Conservation (phyloP, 2,113 vertebrate genomes). For the Oenanthe oenanthe region DNA sequence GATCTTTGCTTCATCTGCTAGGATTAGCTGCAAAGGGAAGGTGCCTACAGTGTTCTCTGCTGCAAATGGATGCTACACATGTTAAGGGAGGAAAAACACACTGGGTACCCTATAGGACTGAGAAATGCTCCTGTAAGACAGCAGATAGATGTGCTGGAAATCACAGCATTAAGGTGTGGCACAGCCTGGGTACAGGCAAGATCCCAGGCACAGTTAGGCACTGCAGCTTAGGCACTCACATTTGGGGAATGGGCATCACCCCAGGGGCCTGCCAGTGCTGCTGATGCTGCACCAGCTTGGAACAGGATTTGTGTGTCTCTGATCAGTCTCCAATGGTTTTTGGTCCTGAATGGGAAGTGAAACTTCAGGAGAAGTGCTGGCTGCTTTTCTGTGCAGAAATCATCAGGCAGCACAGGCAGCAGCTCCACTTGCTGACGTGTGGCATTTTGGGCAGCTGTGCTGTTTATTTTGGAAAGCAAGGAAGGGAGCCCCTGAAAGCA, state of each 20-base stretch:
- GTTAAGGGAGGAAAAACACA: background rate
- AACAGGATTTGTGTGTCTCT: background rate
- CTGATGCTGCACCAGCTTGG: background rate
- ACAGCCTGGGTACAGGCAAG: background rate
- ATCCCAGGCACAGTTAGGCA: background rate
- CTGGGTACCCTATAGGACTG: background rate
- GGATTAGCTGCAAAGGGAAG: background rate
- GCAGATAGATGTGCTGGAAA: background rate
- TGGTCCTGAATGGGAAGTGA: constrained; percentile 20
- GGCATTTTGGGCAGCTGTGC: background rate
- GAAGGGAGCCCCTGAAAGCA: background rate
- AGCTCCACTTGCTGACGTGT: background rate
- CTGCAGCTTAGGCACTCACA: fast-evolving
- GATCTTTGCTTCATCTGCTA: background rate
- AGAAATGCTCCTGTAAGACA: background rate
- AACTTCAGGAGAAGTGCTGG: constrained; percentile 16
- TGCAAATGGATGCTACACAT: background rate
- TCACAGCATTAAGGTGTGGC: background rate
- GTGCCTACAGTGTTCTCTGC: background rate
- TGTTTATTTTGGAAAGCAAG: background rate
- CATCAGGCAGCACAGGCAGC: fast-evolving
- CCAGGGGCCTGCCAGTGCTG: background rate
- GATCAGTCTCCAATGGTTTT: background rate
- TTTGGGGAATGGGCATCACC: fast-evolving
- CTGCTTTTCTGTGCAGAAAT: background rate